Base-by-base conservation (phyloP, 2,797 vertebrate species). In the Liparis tanakae region DNA sequence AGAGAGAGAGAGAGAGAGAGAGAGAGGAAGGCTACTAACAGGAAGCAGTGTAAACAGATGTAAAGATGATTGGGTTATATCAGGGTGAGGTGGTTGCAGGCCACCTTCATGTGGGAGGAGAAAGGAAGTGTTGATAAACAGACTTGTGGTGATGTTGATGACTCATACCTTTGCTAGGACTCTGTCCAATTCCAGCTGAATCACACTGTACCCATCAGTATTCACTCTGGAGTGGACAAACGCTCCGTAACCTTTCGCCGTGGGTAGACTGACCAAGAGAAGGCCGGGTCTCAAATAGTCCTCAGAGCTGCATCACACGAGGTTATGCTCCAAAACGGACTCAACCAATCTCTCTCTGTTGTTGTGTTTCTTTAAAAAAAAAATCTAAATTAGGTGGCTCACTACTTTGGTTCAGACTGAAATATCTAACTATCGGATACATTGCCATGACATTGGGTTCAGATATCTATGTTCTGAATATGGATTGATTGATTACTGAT, bases 81-180 rank as follows among this genome's bases (percentile, higher is more conserved):
- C 81, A 64, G 67, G 63, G 62, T 84, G 73, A 85, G 62, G 54
- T 74, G 79, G 72, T 79, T 74, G 56, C 72, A 76, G 83, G 79
- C 74, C 66, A 78, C 67, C 61, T 84, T 80, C 55, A 64, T 72
- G 68, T 82, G 72, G 71, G 78, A 79, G 58, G 22, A 17, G 36
- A 81, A 74, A 83, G 51, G 61, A 83, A 65, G 72, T 86, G 84
- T 89, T 73, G 57, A 74, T 84, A 86, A 88, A 90, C 85, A 87
- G 76, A 78, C 85, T 81, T 72, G 81, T 88, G 83, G 78, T 41
- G 5, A 80, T 85, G 72, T 63, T 56, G 63, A 70, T 89, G 91
- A 89, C 67, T 91, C 85, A 88, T 77, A 63, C 66, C 53, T 86
- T 80, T 72, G 72, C 74, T 89, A 70, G 75, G 75, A 79, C 62